phyloP scores from a whole-genome alignment of 2,888 invertebrate genomes.

The Galerucella calmariensis region DNA sequence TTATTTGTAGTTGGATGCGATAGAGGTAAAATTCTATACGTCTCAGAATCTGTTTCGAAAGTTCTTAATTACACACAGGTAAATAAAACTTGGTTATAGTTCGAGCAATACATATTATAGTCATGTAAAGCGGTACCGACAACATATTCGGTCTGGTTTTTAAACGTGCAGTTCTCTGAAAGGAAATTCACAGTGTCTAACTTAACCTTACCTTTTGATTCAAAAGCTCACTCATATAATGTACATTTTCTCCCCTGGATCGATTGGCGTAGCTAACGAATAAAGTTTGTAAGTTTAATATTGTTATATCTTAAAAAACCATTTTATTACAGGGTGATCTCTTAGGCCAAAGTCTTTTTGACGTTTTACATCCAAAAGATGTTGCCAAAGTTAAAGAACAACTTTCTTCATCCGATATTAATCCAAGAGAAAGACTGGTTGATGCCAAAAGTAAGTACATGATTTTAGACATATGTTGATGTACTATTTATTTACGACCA shows the following conservation, averaged over 20 bases:
- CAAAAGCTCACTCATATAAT: too few relatives aligned
- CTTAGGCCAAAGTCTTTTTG: constrained; percentile 92
- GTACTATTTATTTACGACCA: not conserved
- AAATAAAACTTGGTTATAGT: constrained; percentile 43
- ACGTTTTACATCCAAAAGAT: constrained; percentile 94
- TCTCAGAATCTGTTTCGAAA: constrained; percentile 87
- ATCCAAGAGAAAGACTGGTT: constrained; percentile 87
- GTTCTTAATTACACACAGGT: constrained; percentile 87
- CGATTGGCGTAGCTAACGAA: too few relatives aligned
- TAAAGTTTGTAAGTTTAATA: not conserved
- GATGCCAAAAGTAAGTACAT: constrained; percentile 88
- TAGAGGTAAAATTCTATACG: constrained; percentile 88
- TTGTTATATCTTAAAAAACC: not conserved
- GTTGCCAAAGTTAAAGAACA: constrained; percentile 96
- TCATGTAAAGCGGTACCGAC: too few relatives aligned
- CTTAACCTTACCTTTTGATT: too few relatives aligned
- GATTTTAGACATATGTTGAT: not conserved
- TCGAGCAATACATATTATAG: too few relatives aligned
- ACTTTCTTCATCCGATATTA: constrained; percentile 88
- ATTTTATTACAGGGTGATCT: constrained; percentile 76
- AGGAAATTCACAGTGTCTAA: too few relatives aligned
- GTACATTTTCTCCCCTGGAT: too few relatives aligned
- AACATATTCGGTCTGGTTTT: too few relatives aligned
- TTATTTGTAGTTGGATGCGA: constrained; percentile 94
- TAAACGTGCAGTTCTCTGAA: too few relatives aligned